Evolutionary conservation across 2,888 invertebrate genomes (phyloP), one percentile per base, ranked within the genome.

Genomic region (Clepsis dumicolana): DNA sequence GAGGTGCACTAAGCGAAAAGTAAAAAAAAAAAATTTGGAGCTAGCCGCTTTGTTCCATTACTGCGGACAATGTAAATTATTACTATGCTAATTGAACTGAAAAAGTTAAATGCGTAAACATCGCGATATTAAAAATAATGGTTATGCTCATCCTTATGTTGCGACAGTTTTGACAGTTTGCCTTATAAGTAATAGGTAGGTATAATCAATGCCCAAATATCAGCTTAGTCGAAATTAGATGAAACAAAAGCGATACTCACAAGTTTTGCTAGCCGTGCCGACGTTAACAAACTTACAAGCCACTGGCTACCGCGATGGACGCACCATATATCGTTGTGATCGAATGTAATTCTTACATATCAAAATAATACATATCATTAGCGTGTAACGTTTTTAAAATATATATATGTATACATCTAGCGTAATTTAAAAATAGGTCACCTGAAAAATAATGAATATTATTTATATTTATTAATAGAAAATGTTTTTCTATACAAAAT

Each of bases 341-440:
- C 79, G 76, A 85, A 83, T 79, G 78, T 84, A 87, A 85, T 77
- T 78, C 78, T 80, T 80, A 84, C 85, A 84, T 84, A 85, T 82
- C 83, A 81, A 79, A 74, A 74, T 70, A 75, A 86, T 80, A 88
- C 88, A 88, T 92, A 90, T 91, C 91, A 87, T 75, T 92, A 91
- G 86, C 67, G 56, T 63, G 74, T 89, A 91, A 91, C 79, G 83
- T 87, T 92, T 93, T 91, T 90, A 77, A 76, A 80, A 81, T 86
- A 86, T 86, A 82, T 92, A 90, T 92, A 92, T 90, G 87, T 91
- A 90, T 91, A 91, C 88, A 91, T 88, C 72, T 90, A 90, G 87
- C 71, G 67, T 87, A 86, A 71, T 78, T 62, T 27, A 83, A 85
- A 84, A 71, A 38, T 89, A 89, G 84, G 77, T 75, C 77, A 81